Base-by-base conservation (phyloP, 2,888 invertebrate species). In the Ommatoiulus sabulosus region DNA sequence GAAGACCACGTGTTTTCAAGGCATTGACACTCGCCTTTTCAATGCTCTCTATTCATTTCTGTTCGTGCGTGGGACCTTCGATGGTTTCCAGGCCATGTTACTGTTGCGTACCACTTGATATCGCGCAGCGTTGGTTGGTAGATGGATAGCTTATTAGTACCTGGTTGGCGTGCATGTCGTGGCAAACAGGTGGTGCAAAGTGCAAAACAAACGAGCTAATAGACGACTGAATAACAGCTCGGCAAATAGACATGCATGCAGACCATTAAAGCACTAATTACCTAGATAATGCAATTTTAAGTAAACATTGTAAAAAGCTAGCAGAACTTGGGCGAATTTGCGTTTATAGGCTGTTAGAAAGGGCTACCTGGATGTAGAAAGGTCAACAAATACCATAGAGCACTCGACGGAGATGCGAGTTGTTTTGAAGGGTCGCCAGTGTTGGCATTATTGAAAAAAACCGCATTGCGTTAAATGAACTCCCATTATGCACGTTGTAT, bases 191-290 rank as follows among this genome's bases (percentile, higher is more conserved):
- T 63, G 63, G 63, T 63, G 63, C 63, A 20, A 57, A 63, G 63
- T 63, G 63, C 63, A 63, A 63, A 63, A 63, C 63, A 63, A 63
- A 63, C 63, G 63, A 63, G 63, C 63, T 63, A 63, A 63, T 63
- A 63, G 63, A 63, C 63, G 63, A 20, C 17, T 17, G 63, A 63
- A 63, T 63, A 63, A 63, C 63, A 63, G 63, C 63, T 63, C n/a
- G 63, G 63, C 20, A 63, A 63, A 63, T 63, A 63, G 4, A 63
- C 63, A 63, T 63, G 63, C 63, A 63, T 63, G 63, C 63, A 63
- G 63, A 15, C 63, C 63, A 63, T 63, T 63, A 63, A 63, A n/a
- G 63, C 63, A 63, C 63, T 63, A 63, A 63, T 63, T 63, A 63
- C n/a, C 20, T 20, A 63, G 63, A 63, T 63, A 63, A 63, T 63